Evolutionary conservation across 2,113 vertebrate genomes (phyloP), one percentile per base, ranked within the genome.

Genomic region (Daubentonia madagascariensis): DNA sequence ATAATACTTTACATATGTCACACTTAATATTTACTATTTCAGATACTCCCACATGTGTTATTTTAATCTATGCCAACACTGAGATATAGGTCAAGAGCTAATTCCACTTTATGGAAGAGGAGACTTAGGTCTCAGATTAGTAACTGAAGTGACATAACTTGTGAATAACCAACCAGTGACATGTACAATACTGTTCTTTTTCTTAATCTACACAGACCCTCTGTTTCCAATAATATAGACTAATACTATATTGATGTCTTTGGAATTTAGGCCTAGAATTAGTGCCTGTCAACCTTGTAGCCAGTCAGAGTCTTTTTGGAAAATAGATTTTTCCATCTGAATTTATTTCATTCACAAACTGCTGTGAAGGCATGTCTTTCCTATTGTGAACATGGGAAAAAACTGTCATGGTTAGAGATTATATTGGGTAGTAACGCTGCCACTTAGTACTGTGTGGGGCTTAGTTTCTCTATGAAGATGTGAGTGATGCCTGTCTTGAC

Each of bases 401-500:
- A 40, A 73, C 18, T 59, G 43, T 96, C 22, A 35, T 8, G 9
- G 40, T 84, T 35, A 95, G 83, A 84, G 52, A 70, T 92, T 67
- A 28, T 14, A 7, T 48, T 94, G 73, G 1, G 0, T 80, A 61
- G 85, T 84, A 65, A 75, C 57, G 61, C 75, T 96, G 70, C 17
- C 35, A 32, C 45, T 67, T 68, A 45, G 40, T 85, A 23, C 48
- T 85, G 3, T 84, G 48, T 91, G 52, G 52, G 63, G 12, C 43
- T 89, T 79, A 73, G 40, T 95, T 96, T 96, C 65, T 37, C 54
- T 73, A 6, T 76, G 90, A 89, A 89, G 63, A 75, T 96, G 14
- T 80, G 54, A 57, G 3, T 68, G 68, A 61, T 88, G 25, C 32
- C 28, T 93, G 72, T 84, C 95, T 96, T 95, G 68, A 93, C 48